Evolutionary conservation across 1,140 invertebrate species (phyloP).

Genomic region (Heliconius nattereri): DNA sequence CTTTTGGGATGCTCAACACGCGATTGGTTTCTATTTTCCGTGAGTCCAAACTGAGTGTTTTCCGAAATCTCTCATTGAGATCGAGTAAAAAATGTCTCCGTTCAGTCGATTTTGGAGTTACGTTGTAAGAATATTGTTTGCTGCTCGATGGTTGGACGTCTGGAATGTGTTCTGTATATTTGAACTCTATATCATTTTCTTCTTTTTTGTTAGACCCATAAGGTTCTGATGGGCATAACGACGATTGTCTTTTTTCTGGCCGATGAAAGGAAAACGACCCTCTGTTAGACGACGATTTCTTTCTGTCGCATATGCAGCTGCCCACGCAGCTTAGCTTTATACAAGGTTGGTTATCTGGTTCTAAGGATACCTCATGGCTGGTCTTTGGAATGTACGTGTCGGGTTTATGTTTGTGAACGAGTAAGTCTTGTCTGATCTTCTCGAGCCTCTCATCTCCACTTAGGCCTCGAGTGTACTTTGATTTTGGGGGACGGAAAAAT

Average conservation of each 20-base stretch:
- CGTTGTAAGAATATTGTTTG: conserved; percentile 72
- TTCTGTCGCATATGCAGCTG: conserved; percentile 67
- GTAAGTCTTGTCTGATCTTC: conserved; percentile 74
- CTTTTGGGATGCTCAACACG: conserved; percentile 62
- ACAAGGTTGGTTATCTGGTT: conserved; percentile 57
- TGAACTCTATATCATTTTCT: conserved; percentile 75
- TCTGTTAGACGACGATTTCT: conserved; percentile 60
- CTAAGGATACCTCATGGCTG: conserved; percentile 58
- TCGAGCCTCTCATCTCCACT: conserved; percentile 74
- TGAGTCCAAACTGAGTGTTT: conserved; percentile 77
- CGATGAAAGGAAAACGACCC: conserved; percentile 73
- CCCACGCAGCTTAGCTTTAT: conserved; percentile 65
- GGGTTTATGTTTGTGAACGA: conserved; percentile 69
- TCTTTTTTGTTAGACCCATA: conserved; percentile 56
- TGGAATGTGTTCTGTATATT: conserved; percentile 75
- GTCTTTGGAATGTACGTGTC: conserved; percentile 72
- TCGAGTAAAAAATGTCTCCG: conserved; percentile 69
- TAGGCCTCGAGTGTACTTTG: conserved; percentile 72
- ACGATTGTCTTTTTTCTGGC: conserved; percentile 62
- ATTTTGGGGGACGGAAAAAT: conserved; percentile 73
- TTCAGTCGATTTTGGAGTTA: conserved; percentile 73
- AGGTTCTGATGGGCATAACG: conserved; percentile 60
- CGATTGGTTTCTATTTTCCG: conserved; percentile 71
- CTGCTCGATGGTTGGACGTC: conserved; percentile 69
- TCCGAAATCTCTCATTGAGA: conserved; percentile 77